Percentiles rank a stretch among this genome's conserved stretches.
Evolutionary conservation across 2,888 invertebrate species (phyloP).

Genomic region (Conistra vaccinii): DNA sequence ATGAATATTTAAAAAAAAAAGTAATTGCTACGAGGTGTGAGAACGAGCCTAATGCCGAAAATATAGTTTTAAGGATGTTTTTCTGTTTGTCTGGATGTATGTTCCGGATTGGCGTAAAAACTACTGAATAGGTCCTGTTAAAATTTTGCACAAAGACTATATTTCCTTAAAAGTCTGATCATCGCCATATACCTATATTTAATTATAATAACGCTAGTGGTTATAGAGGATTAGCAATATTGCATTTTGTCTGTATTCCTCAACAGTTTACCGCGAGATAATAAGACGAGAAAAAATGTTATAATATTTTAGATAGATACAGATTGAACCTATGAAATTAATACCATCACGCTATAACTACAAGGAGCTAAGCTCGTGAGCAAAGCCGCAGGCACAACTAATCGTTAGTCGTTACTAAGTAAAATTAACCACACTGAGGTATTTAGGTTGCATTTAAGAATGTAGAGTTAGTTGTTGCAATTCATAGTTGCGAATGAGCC

Average conservation of each 20-base stretch:
- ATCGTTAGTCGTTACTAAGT: conserved; percentile 42
- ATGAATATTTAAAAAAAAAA: background rate
- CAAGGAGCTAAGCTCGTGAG: background rate
- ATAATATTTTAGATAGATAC: background rate
- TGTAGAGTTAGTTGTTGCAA: conserved; percentile 71
- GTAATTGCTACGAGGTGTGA: background rate
- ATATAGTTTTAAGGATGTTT: background rate
- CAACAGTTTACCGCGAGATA: background rate
- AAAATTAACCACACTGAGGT: conserved; percentile 57
- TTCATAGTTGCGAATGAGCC: conserved; percentile 79
- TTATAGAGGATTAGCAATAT: background rate
- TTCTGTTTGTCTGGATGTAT: background rate
- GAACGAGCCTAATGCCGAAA: background rate
- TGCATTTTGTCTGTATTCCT: background rate
- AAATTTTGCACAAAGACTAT: background rate
- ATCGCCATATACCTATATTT: background rate
- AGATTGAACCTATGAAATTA: background rate
- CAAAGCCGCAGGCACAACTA: background rate
- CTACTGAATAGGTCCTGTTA: background rate
- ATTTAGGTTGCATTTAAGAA: conserved; percentile 74
- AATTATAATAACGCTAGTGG: background rate
- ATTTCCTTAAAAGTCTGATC: background rate
- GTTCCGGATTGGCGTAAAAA: background rate
- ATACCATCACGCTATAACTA: background rate
- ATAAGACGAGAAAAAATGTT: background rate